Conservation (phyloP, 2,888 invertebrate species). For the Cheilosia vernalis region DNA sequence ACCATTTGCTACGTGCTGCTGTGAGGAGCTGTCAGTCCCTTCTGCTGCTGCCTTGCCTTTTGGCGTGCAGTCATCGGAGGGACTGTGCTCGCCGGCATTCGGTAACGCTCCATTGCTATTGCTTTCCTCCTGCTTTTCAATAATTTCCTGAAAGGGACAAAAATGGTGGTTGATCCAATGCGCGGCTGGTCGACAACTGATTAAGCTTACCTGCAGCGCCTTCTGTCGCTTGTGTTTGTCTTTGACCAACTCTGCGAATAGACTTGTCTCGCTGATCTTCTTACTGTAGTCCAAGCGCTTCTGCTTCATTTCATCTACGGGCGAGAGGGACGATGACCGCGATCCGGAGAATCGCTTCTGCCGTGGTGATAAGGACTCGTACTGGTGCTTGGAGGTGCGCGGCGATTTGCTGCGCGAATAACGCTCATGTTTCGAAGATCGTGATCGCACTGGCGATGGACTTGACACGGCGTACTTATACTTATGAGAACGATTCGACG, state of each 20-base stretch:
- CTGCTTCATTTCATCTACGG: conserved; percentile 80
- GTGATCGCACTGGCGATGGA: conserved; percentile 83
- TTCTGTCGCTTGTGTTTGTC: conserved; percentile 92
- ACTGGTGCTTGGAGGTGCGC: conserved; percentile 77
- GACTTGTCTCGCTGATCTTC: conserved; percentile 94
- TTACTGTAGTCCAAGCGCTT: conserved; percentile 88
- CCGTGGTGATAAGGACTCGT: conserved; percentile 81
- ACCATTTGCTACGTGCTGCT: conserved; percentile 78
- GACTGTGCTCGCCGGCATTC: conserved; percentile 81
- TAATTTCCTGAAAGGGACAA: conserved; percentile 84
- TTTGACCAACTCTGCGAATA: conserved; percentile 95
- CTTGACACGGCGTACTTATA: conserved; percentile 78
- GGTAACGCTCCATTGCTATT: conserved; percentile 81
- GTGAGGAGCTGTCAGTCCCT: conserved; percentile 71
- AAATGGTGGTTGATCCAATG: neutral
- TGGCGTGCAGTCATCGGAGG: conserved; percentile 80
- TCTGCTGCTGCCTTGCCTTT: conserved; percentile 66
- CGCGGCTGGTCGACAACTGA: neutral
- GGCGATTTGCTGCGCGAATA: conserved; percentile 82
- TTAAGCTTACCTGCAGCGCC: conserved; percentile 84
- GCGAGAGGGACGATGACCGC: conserved; percentile 83
- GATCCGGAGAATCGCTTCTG: conserved; percentile 78
- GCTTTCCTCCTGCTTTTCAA: conserved; percentile 87
- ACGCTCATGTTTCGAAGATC: conserved; percentile 83
- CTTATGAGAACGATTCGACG: conserved; percentile 79